Base-by-base conservation (phyloP, 2,113 vertebrate genomes). In the Trichechus manatus region DNA sequence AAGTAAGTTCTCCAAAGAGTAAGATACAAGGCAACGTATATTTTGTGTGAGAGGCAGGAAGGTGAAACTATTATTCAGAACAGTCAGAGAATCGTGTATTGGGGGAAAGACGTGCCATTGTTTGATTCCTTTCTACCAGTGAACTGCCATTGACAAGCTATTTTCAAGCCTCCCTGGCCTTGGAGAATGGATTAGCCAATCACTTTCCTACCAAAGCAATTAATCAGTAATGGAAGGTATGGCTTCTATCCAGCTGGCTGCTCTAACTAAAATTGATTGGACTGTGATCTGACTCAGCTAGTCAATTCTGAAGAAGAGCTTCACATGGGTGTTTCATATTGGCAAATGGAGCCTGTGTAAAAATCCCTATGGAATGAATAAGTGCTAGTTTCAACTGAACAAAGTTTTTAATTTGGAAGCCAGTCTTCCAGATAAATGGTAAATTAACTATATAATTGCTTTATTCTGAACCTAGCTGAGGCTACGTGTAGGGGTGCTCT, bases 391-490 rank as follows among this genome's bases (percentile, higher is more conserved):
- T 96, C 85, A 87, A 88, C 50, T 66, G 42, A 96, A 96, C 79
- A 91, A 91, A 81, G 81, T 72, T 96, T 97, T 95, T 86, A 95
- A 94, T 91, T 95, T 92, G 36, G 70, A 88, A 92, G 36, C 42
- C 74, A 89, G 74, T 95, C 90, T 97, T 96, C 63, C 36, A 92
- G 74, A 96, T 61, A 97, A 97, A 97, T 96, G 95, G 79, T 96
- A 98, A 97, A 97, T 97, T 96, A 98, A 96, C 88, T 91, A 74
- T 91, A 94, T 87, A 96, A 98, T 97, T 97, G 84, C 50, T 84
- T 96, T 93, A 89, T 87, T 96, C 88, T 89, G 93, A 91, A 86
- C 93, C 33, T 96, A 96, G 56, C 82, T 74, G 39, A 53, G 36
- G 70, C 44, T 93, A 61, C 95, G 87, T 47, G 66, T 68, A 87